Evolutionary conservation across 2,888 invertebrate species (phyloP).

Genomic region (Eumacrocentrus americanus): DNA sequence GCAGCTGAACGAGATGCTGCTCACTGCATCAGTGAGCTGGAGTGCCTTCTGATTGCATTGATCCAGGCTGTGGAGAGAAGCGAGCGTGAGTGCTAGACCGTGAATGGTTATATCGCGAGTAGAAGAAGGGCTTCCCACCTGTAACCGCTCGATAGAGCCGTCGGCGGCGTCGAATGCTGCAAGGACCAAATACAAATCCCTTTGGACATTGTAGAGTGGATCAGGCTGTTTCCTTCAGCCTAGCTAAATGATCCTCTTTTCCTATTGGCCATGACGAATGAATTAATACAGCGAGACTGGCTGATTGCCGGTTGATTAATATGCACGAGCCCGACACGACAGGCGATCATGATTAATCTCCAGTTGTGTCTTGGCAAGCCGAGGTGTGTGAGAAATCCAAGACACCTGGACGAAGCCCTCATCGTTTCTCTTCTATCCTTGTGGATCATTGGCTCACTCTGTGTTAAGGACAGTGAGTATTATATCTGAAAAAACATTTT

Average conservation of each 20-base stretch:
- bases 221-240: not conserved
- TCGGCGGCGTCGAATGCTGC: slow-evolving; percentile 13
- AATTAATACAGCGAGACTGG: not conserved
- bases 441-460: slow-evolving; percentile 57
- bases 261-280: not conserved
- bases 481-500: too few species aligned
- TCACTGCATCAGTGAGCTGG: not conserved
- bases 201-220: not conserved
- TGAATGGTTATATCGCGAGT: slow-evolving; percentile 1
- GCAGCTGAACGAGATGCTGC: too few species aligned
- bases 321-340: slow-evolving; percentile 40
- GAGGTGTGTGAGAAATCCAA: slow-evolving; percentile 45
- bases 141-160: slow-evolving; percentile 19
- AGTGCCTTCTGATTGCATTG: not conserved
- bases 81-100: not conserved
- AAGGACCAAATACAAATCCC: slow-evolving; percentile 16
- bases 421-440: slow-evolving; percentile 52
- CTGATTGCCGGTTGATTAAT: slow-evolving; percentile 31
- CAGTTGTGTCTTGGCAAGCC: slow-evolving; percentile 48
- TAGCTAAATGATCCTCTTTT: not conserved
- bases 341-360: slow-evolving; percentile 55
- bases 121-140: slow-evolving; percentile 19
- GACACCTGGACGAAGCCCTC: slow-evolving; percentile 48
- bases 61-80: not conserved
- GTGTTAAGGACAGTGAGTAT: slow-evolving; percentile 59